These are phyloP conservation scores for Brachyrhaphis roseni DNA, from an alignment of 2,797 vertebrate species.

Conservation along the genomic window DNA sequence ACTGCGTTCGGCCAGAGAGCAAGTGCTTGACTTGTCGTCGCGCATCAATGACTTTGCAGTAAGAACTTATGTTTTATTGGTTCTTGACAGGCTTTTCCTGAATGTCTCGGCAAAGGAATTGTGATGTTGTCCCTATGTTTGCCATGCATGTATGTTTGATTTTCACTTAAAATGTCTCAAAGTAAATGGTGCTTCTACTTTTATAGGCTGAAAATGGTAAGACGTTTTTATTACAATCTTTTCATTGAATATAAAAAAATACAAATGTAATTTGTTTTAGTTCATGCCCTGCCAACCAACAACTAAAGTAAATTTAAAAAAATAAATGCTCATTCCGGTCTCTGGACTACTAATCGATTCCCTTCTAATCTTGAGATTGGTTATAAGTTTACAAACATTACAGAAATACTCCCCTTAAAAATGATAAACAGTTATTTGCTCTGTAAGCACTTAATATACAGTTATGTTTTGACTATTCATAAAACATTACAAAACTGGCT, in stretches of 20 bases:
- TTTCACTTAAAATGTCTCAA: background rate
- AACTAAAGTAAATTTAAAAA: background rate
- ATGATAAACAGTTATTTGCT: background rate
- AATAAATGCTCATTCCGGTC: too few relatives aligned
- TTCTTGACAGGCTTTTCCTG: background rate
- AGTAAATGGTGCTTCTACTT: background rate
- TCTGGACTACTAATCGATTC: too few relatives aligned
- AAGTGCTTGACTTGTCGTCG: constrained; percentile 88
- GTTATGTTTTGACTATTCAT: background rate
- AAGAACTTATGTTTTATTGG: constrained; percentile 43
- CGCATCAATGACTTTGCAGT: constrained; percentile 90
- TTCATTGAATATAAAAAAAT: background rate
- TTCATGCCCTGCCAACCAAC: background rate
- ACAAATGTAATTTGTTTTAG: background rate
- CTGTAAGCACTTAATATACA: background rate
- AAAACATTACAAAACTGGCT: background rate
- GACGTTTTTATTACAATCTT: background rate
- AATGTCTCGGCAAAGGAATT: background rate
- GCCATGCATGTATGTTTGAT: background rate
- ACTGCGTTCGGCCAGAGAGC: constrained; percentile 90
- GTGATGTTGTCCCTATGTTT: background rate
- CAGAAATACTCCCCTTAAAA: background rate
- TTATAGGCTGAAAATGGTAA: background rate
- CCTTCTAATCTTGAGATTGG: too few relatives aligned
- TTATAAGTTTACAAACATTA: too few relatives aligned